Evolutionary conservation across 2,888 invertebrate genomes (phyloP).

Genomic region (Atrina japonica): DNA sequence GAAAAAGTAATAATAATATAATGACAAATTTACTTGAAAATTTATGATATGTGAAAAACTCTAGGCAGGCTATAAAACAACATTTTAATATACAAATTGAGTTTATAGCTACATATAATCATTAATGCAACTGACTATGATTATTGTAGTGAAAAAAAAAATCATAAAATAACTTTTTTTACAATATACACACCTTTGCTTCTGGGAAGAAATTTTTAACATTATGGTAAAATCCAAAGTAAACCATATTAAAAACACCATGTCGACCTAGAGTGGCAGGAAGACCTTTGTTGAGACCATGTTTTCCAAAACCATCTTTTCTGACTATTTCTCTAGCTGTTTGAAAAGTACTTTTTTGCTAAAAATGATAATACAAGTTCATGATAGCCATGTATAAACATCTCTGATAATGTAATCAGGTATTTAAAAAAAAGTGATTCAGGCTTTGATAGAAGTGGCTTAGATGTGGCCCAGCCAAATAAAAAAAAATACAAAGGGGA

Average conservation of each 20-base stretch:
- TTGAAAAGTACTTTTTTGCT: constrained; percentile 86
- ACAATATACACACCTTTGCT: constrained; percentile 69
- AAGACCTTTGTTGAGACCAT: constrained; percentile 92
- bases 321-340: constrained; percentile 90
- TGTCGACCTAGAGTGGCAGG: constrained; percentile 94
- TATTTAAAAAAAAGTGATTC: background rate
- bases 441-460: background rate
- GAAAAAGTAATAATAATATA: no score
- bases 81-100: no score
- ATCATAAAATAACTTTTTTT: no score
- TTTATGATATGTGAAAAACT: no score
- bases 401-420: background rate
- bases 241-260: constrained; percentile 95
- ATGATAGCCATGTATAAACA: background rate
- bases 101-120: no score
- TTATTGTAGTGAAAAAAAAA: background rate
- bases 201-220: constrained; percentile 86
- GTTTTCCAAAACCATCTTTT: constrained; percentile 88
- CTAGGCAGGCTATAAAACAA: no score
- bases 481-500: no score
- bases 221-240: constrained; percentile 97
- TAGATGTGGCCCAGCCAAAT: no score
- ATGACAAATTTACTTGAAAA: no score
- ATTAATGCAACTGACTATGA: background rate
- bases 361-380: constrained; percentile 45